Evolutionary conservation across 2,113 vertebrate genomes (phyloP).

Genomic region (Leuciscus idus): DNA sequence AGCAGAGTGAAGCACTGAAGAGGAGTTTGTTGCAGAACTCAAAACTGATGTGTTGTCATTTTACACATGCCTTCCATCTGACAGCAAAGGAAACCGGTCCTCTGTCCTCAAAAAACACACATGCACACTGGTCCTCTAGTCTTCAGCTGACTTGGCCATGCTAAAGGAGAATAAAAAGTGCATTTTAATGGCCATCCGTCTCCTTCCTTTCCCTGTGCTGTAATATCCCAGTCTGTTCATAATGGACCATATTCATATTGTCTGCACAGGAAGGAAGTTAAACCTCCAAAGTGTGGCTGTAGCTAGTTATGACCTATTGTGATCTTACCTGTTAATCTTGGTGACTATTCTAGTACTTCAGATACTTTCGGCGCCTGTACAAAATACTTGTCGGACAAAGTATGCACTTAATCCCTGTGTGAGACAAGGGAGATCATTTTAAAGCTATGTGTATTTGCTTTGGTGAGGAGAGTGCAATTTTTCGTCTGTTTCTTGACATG

Average conservation of each 20-base stretch:
- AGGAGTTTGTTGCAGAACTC: not conserved
- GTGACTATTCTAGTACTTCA: slow-evolving; percentile 30
- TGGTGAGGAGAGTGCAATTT: slow-evolving; percentile 34
- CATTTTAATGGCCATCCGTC: slow-evolving; percentile 61
- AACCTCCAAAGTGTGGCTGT: slow-evolving; percentile 30
- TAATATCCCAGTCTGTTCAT: slow-evolving; percentile 55
- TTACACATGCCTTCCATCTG: not conserved
- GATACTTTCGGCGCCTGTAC: slow-evolving; percentile 21
- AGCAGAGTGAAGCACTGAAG: slow-evolving; percentile 20
- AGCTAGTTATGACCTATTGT: slow-evolving; percentile 43
- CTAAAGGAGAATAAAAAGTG: slow-evolving; percentile 66
- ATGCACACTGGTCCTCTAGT: too few relatives aligned
- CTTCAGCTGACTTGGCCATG: slow-evolving; percentile 25
- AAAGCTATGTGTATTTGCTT: slow-evolving; percentile 47
- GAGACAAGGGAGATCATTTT: slow-evolving; percentile 38
- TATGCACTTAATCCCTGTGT: slow-evolving; percentile 34
- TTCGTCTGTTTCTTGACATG: slow-evolving; percentile 34
- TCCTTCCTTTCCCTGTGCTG: slow-evolving; percentile 59
- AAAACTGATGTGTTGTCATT: not conserved
- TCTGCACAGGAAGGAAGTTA: slow-evolving; percentile 59
- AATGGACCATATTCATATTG: slow-evolving; percentile 61
- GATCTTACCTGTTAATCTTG: slow-evolving; percentile 33
- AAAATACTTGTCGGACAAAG: slow-evolving; percentile 3
- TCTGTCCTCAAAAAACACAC: not conserved
- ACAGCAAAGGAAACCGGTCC: slow-evolving; percentile 17